Base-by-base conservation (phyloP, 2,113 vertebrate species). In the Orientallactaga bullata region DNA sequence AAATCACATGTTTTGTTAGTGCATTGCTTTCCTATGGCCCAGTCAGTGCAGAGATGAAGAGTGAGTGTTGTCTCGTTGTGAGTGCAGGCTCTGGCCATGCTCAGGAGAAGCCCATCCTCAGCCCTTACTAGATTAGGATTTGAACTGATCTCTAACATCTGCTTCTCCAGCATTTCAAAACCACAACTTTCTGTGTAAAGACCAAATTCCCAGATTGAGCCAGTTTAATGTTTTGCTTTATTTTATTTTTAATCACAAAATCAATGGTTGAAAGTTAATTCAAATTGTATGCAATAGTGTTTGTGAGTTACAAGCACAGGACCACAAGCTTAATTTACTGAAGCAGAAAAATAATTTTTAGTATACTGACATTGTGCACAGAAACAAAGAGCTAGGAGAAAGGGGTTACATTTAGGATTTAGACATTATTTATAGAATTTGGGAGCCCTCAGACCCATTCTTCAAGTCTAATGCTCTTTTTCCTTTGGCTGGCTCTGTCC, bases 201-300 rank as follows among this genome's bases (percentile, higher is more conserved):
- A 7, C 5, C 37, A 65, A 37, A n/a, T 93, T 71, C 60, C 71
- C 91, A 12, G 47, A 69, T 17, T 91, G 12, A 58, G 51, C 69
- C 26, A 2, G 5, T 88, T 35, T 58, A 58, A 28, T 79, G 16
- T 69, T 77, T 89, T 87, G 26, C 37, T 81, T 91, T 88, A 11
- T 26, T 81, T 30, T 88, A 18, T 55, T 35, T 85, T 87, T 72
- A 26, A 92, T 60, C 58, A 60, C 42, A 73, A 93, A 91, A n/a
- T 10, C n/a, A 93, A 6, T 63, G 1, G 47, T 30, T 58, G n/a
- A 61, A 89, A 93, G 30, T 35, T 80, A 12, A 55, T 81, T 88
- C 3, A 20, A 74, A 7, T 42, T 82, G 23, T 51, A 74, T 85
- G 80, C 12, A 60, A 24, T 35, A 35, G 10, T 32, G 79, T 87